Evolutionary conservation across 2,797 vertebrate species (phyloP).

Genomic region (Scolopax bukidnonensis): DNA sequence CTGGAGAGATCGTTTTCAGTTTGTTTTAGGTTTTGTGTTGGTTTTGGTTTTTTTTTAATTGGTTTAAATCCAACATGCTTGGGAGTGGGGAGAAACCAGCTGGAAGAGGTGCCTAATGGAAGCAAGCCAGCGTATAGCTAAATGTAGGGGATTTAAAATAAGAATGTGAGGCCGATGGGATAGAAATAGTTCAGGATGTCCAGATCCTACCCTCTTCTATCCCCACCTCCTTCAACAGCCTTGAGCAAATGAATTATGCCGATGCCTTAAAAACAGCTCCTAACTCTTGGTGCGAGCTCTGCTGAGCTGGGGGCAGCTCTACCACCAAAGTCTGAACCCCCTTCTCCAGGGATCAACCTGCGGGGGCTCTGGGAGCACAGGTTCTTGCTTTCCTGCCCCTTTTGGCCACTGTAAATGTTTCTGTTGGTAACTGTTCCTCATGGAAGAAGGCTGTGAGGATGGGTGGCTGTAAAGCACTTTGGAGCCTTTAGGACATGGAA

Average conservation of each 20-base stretch:
- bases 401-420: neutral
- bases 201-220: neutral
- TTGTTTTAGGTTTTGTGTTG: neutral
- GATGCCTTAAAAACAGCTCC: neutral
- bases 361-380: fast-evolving
- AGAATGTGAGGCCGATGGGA: neutral
- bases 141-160: neutral
- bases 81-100: neutral
- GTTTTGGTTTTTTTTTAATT: neutral
- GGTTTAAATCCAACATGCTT: neutral
- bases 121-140: neutral
- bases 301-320: fast-evolving
- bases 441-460: neutral
- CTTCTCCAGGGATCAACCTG: neutral
- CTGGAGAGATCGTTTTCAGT: neutral
- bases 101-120: neutral
- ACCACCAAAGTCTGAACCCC: neutral
- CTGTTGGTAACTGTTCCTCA: neutral
- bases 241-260: neutral
- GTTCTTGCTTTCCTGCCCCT: neutral
- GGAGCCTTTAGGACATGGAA: fast-evolving
- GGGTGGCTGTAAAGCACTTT: neutral
- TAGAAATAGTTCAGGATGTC: neutral
- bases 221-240: neutral
- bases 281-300: neutral